Evolutionary conservation across 1,140 invertebrate genomes (phyloP).

Genomic region (Aphaenogaster ashmeadi): DNA sequence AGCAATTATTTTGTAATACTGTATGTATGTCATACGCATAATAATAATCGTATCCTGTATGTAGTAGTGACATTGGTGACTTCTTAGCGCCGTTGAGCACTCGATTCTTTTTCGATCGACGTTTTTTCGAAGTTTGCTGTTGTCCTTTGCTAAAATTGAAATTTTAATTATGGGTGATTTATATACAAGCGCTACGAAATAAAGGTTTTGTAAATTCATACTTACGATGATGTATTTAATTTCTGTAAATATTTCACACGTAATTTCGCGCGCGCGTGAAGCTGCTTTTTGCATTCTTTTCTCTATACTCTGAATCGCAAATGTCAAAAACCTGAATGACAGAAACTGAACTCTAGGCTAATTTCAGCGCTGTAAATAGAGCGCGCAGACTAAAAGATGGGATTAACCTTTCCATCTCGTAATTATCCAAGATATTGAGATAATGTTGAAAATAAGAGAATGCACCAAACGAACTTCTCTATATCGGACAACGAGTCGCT

Average conservation of each 20-base stretch:
- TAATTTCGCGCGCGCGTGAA: not conserved
- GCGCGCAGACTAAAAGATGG: not conserved
- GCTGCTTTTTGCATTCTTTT: not conserved
- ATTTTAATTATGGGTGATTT: slow-evolving; percentile 37
- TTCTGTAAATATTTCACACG: not conserved
- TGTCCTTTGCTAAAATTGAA: slow-evolving; percentile 5
- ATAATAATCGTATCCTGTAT: slow-evolving; percentile 55
- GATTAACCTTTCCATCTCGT: not conserved
- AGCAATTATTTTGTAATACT: slow-evolving; percentile 57
- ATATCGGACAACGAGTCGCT: slow-evolving; percentile 38
- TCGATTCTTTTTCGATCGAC: slow-evolving; percentile 20
- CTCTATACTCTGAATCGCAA: not conserved
- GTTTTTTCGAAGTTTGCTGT: not conserved
- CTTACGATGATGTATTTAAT: slow-evolving; percentile 29
- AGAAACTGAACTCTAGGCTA: slow-evolving; percentile 2
- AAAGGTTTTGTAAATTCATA: slow-evolving; percentile 76
- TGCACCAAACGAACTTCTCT: slow-evolving; percentile 2
- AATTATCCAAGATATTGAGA: not conserved
- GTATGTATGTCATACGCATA: slow-evolving; percentile 55
- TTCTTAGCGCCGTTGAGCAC: slow-evolving; percentile 45
- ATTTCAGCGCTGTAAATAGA: not conserved
- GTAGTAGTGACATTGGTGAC: slow-evolving; percentile 30
- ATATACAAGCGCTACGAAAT: slow-evolving; percentile 65
- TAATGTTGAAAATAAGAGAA: slow-evolving; percentile 1
- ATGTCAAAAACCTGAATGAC: not conserved